Evolutionary conservation across 2,797 vertebrate species (phyloP).

Genomic region (Clarias laeviceps): DNA sequence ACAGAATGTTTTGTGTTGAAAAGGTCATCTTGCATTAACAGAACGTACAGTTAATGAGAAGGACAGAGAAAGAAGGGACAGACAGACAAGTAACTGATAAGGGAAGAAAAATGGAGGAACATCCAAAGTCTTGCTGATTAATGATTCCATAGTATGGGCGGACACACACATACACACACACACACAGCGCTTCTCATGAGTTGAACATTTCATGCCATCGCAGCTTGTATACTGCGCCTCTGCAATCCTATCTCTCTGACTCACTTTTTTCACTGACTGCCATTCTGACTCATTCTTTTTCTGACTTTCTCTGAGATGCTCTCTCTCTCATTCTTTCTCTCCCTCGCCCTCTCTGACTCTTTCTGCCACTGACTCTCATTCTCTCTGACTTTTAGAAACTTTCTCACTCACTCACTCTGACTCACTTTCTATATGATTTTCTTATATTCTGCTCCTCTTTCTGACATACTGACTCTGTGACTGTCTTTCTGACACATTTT

Average conservation of each 20-base stretch:
- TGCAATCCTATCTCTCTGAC: background rate
- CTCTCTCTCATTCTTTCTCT: background rate
- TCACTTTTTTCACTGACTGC: background rate
- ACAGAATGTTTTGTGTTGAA: background rate
- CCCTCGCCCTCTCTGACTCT: too few relatives aligned
- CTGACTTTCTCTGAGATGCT: background rate
- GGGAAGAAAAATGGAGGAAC: background rate
- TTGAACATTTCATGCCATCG: slow-evolving; percentile 14
- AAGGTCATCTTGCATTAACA: background rate
- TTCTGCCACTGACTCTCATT: background rate
- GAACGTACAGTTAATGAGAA: background rate
- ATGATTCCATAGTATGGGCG: background rate
- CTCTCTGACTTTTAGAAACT: background rate
- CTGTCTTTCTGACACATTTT: background rate
- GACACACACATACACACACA: background rate
- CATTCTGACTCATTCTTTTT: background rate
- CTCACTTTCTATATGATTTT: slow-evolving; percentile 30
- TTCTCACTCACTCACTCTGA: background rate
- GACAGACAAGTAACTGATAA: background rate
- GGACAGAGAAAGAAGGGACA: background rate
- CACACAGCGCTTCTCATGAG: background rate
- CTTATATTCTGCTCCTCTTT: slow-evolving; percentile 9
- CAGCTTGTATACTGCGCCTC: background rate
- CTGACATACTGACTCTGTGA: background rate
- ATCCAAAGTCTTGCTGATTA: background rate